A percentile compares a stretch with the other conserved stretches of the same genome.
Evolutionary conservation across 2,888 invertebrate genomes (phyloP).

Genomic region (Scelioninae gen. 1): DNA sequence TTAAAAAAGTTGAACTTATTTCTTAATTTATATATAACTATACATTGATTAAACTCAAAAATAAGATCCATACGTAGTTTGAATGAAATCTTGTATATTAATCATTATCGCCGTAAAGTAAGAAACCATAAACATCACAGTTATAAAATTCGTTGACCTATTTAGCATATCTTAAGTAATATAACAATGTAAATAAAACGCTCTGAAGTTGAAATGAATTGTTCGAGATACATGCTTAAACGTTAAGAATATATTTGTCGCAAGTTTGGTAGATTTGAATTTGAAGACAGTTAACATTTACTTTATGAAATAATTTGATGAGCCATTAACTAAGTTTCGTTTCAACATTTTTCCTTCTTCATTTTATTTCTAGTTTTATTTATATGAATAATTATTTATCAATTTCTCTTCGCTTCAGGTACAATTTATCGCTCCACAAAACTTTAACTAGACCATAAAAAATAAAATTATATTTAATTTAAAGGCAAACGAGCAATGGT

Average conservation of each 20-base stretch:
- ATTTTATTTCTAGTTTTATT: conserved; percentile 31
- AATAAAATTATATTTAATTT: conserved; percentile 11
- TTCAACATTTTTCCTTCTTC: conserved; percentile 41
- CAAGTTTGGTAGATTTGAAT: conserved; percentile 48
- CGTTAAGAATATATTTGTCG: conserved; percentile 39
- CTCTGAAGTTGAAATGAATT: conserved; percentile 37
- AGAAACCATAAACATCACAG: conserved; percentile 63
- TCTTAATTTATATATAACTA: conserved; percentile 6
- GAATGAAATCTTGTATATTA: conserved; percentile 13
- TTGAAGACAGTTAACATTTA: conserved; percentile 66
- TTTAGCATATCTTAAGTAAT: conserved; percentile 57
- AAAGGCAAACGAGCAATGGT: conserved; percentile 50
- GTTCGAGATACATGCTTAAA: conserved; percentile 41
- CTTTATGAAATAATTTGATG: conserved; percentile 58
- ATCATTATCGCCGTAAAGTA: conserved; percentile 35
- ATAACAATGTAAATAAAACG: conserved; percentile 31
- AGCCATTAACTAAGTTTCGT: conserved; percentile 60
- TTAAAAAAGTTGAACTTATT: conserved; percentile 12
- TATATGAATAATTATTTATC: conserved; percentile 57
- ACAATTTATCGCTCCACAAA: conserved; percentile 55
- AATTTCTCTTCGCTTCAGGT: conserved; percentile 57
- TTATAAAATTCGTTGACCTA: conserved; percentile 63
- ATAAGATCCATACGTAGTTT: conserved; percentile 5
- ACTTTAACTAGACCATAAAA: conserved; percentile 39
- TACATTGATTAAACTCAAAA: conserved; percentile 3